These are phyloP conservation scores for Mercenaria mercenaria DNA, from an alignment of 1,140 invertebrate genomes.

Conservation along the genomic window DNA sequence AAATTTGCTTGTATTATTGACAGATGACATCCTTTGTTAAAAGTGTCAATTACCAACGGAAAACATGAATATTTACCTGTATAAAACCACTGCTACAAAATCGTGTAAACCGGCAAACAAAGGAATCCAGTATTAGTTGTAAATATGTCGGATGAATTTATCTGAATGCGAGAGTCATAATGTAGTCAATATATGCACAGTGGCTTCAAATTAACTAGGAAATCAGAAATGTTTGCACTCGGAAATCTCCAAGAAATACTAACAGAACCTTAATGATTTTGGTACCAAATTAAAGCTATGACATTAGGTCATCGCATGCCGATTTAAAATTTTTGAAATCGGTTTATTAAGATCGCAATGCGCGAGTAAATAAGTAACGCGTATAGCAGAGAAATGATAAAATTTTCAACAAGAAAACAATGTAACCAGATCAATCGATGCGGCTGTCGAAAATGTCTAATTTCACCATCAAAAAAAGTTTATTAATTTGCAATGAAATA, in stretches of 20 bases:
- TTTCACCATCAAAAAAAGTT: conserved; percentile 18
- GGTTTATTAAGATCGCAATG: background rate
- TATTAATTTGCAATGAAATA: conserved; percentile 2
- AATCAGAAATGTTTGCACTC: conserved; percentile 23
- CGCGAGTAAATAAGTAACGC: conserved; percentile 31
- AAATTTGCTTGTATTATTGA: conserved; percentile 7
- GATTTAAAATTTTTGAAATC: conserved; percentile 21
- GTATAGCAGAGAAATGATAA: conserved; percentile 29
- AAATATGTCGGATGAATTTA: conserved; percentile 53
- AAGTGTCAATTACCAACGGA: conserved; percentile 32
- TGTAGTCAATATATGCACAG: conserved; percentile 52
- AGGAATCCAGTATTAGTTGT: conserved; percentile 37
- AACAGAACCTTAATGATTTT: background rate
- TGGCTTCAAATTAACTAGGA: conserved; percentile 22
- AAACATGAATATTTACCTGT: conserved; percentile 43
- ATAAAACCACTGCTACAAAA: conserved; percentile 29
- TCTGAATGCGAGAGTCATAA: conserved; percentile 32
- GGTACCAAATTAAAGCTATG: background rate
- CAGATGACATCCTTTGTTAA: conserved; percentile 35
- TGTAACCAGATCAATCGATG: conserved; percentile 29
- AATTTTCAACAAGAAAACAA: conserved; percentile 48
- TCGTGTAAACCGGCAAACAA: conserved; percentile 26
- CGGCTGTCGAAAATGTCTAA: background rate
- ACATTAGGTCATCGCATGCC: background rate
- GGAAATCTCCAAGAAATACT: background rate